Conservation (phyloP, 92 coral and sea anemone genomes). For the Nematostella vectensis region DNA sequence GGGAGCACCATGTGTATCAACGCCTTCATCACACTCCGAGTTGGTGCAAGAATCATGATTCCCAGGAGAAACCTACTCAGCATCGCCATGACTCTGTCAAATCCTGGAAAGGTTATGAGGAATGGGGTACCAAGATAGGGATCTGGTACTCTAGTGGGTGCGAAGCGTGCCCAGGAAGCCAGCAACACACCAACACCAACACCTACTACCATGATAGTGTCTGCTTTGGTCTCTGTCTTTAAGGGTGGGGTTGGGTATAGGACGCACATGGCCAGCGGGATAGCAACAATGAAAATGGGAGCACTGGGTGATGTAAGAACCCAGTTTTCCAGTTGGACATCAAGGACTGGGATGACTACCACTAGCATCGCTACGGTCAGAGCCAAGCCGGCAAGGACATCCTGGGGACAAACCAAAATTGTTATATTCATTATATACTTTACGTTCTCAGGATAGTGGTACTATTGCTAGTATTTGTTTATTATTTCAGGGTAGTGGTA, state of each 20-base stretch:
- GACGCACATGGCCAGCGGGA: constrained; percentile 60
- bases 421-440: neutral
- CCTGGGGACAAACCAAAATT: constrained; percentile 40
- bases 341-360: constrained; percentile 54
- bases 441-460: too few relatives aligned
- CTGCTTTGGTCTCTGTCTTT: constrained; percentile 70
- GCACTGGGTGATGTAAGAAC: constrained; percentile 75
- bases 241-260: constrained; percentile 84
- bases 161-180: constrained; percentile 51
- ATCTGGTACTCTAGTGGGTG: constrained; percentile 53
- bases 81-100: constrained; percentile 49
- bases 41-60: constrained; percentile 52
- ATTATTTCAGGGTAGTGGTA: neutral
- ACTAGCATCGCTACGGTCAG: constrained; percentile 50
- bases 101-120: constrained; percentile 46
- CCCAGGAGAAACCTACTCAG: constrained; percentile 68
- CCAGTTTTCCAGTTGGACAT: constrained; percentile 54
- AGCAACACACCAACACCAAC: constrained; percentile 64
- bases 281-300: constrained; percentile 58
- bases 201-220: constrained; percentile 80
- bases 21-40: constrained; percentile 66
- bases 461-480: too few relatives aligned
- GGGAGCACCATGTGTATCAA: constrained; percentile 56
- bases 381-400: constrained; percentile 70
- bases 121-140: constrained; percentile 61